Conservation (phyloP, 2,888 invertebrate genomes). For the Lithophane semibrunnea region DNA sequence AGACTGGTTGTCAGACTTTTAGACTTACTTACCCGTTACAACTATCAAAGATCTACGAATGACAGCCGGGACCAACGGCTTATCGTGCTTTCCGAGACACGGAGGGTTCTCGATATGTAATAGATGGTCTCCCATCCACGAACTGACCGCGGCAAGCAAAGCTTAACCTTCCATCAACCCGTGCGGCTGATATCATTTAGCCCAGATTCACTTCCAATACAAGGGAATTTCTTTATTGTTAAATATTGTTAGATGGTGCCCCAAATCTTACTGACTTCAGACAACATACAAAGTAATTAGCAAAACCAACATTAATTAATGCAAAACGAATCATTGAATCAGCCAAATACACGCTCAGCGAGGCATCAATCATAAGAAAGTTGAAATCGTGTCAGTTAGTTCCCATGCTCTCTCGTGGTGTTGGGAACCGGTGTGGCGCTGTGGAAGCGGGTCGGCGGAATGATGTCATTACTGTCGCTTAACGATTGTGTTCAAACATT, state of each 20-base stretch:
- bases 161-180: not conserved
- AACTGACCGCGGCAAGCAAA: not conserved
- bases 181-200: not conserved
- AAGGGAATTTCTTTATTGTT: not conserved
- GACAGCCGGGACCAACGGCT: too few relatives aligned
- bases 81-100: not conserved
- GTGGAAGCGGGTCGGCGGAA: conserved; percentile 58
- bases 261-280: not conserved
- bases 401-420: conserved; percentile 63
- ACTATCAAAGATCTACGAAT: too few relatives aligned
- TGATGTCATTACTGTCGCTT: conserved; percentile 45
- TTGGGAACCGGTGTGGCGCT: conserved; percentile 66
- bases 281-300: not conserved
- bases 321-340: conserved; percentile 20
- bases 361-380: conserved; percentile 77
- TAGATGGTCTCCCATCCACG: not conserved
- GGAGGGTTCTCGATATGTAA: too few relatives aligned
- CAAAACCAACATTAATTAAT: conserved; percentile 13
- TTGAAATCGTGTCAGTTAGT: conserved; percentile 74
- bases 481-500: conserved; percentile 32
- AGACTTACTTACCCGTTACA: too few relatives aligned
- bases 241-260: not conserved
- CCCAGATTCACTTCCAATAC: not conserved
- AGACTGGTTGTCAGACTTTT: too few relatives aligned
- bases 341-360: conserved; percentile 24